These are phyloP conservation scores for Coccyzus lansbergi DNA, from an alignment of 2,797 vertebrate species.

Conservation along the genomic window DNA sequence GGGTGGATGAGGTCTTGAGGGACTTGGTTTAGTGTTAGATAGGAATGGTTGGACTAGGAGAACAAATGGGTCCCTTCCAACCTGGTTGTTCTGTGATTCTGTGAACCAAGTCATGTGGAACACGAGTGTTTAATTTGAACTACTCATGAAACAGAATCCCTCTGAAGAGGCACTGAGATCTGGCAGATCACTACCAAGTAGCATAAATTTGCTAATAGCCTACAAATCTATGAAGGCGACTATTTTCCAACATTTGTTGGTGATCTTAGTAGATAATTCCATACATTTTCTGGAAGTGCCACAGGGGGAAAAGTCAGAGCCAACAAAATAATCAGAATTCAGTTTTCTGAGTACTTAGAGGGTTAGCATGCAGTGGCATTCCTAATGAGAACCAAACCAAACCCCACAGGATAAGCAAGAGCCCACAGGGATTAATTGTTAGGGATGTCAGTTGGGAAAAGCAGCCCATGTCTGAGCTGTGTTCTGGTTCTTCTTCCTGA, in stretches of 20 bases:
- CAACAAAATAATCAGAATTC: not conserved
- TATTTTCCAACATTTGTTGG: not conserved
- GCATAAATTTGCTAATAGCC: not conserved
- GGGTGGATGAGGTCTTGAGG: too few relatives aligned
- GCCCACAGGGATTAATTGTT: not conserved
- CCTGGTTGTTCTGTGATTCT: too few relatives aligned
- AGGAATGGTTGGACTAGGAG: too few relatives aligned
- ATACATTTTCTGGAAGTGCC: not conserved
- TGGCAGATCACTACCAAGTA: not conserved
- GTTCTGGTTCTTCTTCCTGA: not conserved
- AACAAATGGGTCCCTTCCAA: too few relatives aligned
- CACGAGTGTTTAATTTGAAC: not conserved
- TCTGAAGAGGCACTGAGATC: not conserved
- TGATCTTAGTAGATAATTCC: not conserved
- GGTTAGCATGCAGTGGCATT: not conserved
- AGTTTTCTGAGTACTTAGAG: not conserved
- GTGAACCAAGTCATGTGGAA: not conserved
- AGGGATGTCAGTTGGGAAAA: not conserved
- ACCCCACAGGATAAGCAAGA: not conserved
- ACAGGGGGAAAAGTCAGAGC: not conserved
- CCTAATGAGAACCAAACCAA: not conserved
- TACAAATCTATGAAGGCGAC: not conserved
- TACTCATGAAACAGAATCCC: not conserved
- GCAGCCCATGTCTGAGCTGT: not conserved
- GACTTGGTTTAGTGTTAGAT: too few relatives aligned